These are phyloP conservation scores for Lagopus muta DNA, from an alignment of 2,113 vertebrate species.

Conservation along the genomic window DNA sequence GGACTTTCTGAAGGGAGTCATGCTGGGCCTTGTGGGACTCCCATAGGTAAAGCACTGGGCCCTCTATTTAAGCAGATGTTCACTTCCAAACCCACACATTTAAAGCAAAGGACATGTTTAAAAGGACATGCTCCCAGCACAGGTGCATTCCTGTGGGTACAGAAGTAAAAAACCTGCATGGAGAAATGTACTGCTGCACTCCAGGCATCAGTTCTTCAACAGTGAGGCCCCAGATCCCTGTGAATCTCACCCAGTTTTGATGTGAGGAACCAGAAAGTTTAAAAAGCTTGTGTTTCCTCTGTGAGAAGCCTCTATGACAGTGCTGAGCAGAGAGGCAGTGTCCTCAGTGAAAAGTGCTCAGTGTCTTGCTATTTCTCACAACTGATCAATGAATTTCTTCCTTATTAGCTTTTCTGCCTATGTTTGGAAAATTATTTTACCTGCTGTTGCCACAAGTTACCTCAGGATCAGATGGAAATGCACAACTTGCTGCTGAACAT, in stretches of 20 bases:
- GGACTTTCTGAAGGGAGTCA: accelerated
- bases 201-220: background rate
- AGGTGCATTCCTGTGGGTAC: background rate
- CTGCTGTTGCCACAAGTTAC: background rate
- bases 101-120: background rate
- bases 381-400: background rate
- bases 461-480: background rate
- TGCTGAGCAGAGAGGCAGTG: background rate
- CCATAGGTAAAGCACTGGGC: accelerated
- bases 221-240: background rate
- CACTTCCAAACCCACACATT: background rate
- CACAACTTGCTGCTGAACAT: conserved; percentile 3
- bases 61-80: background rate
- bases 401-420: conserved; percentile 16
- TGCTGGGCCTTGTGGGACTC: accelerated
- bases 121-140: no score
- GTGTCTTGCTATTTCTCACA: background rate
- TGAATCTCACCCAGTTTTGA: background rate
- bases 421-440: conserved; percentile 49
- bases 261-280: background rate
- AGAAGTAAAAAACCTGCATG: accelerated
- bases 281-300: background rate
- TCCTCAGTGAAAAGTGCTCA: background rate
- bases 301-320: background rate
- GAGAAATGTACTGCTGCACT: background rate